Evolutionary conservation across 2,797 vertebrate genomes (phyloP), one percentile per base, ranked within the genome.

Genomic region (Cossypha niveicapilla): DNA sequence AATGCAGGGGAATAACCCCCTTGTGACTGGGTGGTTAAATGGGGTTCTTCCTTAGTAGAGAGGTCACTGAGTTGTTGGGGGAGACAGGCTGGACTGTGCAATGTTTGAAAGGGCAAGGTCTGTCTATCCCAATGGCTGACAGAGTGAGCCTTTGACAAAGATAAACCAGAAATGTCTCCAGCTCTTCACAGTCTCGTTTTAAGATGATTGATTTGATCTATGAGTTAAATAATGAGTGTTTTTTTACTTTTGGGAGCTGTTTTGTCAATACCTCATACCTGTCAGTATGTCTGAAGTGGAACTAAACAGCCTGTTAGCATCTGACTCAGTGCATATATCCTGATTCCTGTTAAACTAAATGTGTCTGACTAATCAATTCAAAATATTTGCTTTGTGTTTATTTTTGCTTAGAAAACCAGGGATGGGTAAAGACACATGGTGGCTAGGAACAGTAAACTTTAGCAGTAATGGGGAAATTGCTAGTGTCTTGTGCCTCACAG

Each of bases 1-100:
- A 93, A 77, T 25, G 50, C 82, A 91, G 75, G 95, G 93, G 61
- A 94, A 66, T 66, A 81, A 62, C 35, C 25, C 44, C 47, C 70
- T 92, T 72, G 87, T 88, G 91, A 93, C 81, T 25, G 71, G 14
- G 19, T 71, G 71, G 44, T 56, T 57, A 71, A 86, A 74, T 25
- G 74, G 74, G 48, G 68, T 63, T 80, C 34, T 70, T 81, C 24
- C 77, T 80, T 61, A 21, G 25, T 7, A 48, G 27, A 37, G 44
- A 44, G 53, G 63, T 32, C 62, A 7, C 56, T 41, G 81, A 39
- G 53, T 28, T 77, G 15, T 27, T 35, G 39, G 44, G 23, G 48
- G 41, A 85, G n/a, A 35, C 57, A 50, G 60, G 15, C 56, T 51
- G 60, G 32, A 35, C 15, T 80, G n/a, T 65, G 74, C 42, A 79